phyloP scores from a whole-genome alignment of 1,140 invertebrate species.

The Pogonomyrmex californicus region DNA sequence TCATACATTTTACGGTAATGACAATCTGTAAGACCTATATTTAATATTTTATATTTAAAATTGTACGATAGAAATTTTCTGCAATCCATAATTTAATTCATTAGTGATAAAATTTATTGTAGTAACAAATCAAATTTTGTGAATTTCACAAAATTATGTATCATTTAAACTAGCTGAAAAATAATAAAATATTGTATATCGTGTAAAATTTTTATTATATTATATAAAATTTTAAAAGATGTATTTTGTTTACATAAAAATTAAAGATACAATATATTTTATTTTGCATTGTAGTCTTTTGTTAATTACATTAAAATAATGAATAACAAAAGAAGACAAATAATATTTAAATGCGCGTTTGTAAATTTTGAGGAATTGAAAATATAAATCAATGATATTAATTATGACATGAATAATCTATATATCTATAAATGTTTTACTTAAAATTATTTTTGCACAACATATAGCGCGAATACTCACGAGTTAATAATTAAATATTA shows the following conservation, averaged over 20 bases:
- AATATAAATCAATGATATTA: not conserved
- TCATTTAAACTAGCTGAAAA: not conserved
- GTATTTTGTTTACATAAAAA: not conserved
- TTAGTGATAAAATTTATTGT: not conserved
- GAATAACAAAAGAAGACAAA: not conserved
- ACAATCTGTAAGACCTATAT: not conserved
- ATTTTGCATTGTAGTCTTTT: not conserved
- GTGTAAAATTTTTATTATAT: not conserved
- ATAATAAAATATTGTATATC: not conserved
- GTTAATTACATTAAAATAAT: not conserved
- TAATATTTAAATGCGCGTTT: not conserved
- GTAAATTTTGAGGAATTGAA: not conserved
- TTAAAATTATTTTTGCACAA: not conserved
- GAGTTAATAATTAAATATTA: constrained; percentile 6
- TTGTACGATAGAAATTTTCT: not conserved
- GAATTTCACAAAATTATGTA: not conserved
- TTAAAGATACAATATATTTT: not conserved
- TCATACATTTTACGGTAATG: not conserved
- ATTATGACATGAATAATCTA: not conserved
- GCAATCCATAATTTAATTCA: not conserved
- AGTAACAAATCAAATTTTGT: not conserved
- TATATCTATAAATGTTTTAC: not conserved
- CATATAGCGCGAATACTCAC: not conserved
- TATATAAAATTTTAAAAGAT: not conserved
- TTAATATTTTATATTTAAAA: not conserved